A percentile compares a stretch with the other conserved stretches of the same genome.
phyloP scores from a whole-genome alignment of 2,888 invertebrate genomes.

The Meloe dianella region DNA sequence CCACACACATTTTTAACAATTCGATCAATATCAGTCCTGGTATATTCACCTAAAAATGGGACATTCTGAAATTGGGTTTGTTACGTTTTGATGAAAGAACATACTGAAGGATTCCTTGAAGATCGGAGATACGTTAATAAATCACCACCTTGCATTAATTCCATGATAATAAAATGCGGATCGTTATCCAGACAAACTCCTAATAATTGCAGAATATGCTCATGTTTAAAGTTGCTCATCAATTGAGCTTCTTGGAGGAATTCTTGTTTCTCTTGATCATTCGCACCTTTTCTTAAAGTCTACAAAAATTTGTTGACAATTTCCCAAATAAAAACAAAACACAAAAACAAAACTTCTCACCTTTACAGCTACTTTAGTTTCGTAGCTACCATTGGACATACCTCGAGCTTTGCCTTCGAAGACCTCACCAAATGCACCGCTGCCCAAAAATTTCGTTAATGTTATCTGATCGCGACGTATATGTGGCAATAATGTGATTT shows the following conservation, averaged over 20 bases:
- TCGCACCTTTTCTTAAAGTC: slow-evolving; percentile 91
- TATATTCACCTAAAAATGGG: slow-evolving; percentile 63
- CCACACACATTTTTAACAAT: slow-evolving; percentile 90
- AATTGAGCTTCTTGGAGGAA: slow-evolving; percentile 96
- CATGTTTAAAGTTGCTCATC: slow-evolving; percentile 97
- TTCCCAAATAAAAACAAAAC: slow-evolving; percentile 15
- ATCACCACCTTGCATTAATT: slow-evolving; percentile 98
- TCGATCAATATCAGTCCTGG: slow-evolving; percentile 80
- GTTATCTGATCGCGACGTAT: slow-evolving; percentile 86
- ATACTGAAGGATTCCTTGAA: slow-evolving; percentile 77
- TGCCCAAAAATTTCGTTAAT: slow-evolving; percentile 87
- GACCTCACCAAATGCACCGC: slow-evolving; percentile 97
- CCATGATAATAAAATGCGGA: slow-evolving; percentile 92
- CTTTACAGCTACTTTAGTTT: slow-evolving; percentile 90
- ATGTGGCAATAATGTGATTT: slow-evolving; percentile 81
- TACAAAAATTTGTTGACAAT: slow-evolving; percentile 52
- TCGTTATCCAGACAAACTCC: slow-evolving; percentile 96
- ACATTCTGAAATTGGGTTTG: not conserved
- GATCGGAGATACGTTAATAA: slow-evolving; percentile 86
- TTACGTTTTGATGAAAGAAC: slow-evolving; percentile 30
- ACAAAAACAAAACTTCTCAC: slow-evolving; percentile 63
- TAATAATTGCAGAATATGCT: slow-evolving; percentile 89
- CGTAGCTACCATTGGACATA: slow-evolving; percentile 64
- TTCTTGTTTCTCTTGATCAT: slow-evolving; percentile 87
- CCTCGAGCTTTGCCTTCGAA: slow-evolving; percentile 87